Evolutionary conservation across 2,888 invertebrate genomes (phyloP).

Genomic region (Galerucella nymphaeae): DNA sequence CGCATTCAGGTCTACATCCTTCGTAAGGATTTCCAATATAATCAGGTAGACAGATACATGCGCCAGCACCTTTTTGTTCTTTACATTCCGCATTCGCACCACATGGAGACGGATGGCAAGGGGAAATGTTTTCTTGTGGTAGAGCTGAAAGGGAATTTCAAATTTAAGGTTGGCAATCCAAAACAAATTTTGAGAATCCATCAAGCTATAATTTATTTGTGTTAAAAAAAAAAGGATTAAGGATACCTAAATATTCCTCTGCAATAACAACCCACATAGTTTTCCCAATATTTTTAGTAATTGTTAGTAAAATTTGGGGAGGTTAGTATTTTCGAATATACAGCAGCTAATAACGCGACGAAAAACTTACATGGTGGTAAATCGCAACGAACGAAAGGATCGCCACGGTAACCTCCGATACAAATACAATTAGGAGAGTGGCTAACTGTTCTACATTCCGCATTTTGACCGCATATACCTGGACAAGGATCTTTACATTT

Average conservation of each 20-base stretch:
- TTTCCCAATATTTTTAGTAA: no score
- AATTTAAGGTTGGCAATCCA: not conserved
- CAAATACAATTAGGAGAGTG: constrained; percentile 79
- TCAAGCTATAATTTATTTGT: no score
- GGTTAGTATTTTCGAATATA: constrained; percentile 11
- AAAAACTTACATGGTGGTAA: constrained; percentile 47
- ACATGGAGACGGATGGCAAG: constrained; percentile 77
- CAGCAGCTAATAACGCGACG: constrained; percentile 34
- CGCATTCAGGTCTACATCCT: constrained; percentile 81
- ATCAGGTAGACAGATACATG: constrained; percentile 77
- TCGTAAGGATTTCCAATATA: constrained; percentile 84
- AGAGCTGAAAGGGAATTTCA: constrained; percentile 51
- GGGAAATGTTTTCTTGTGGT: constrained; percentile 63
- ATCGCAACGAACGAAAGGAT: constrained; percentile 75
- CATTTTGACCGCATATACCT: constrained; percentile 79
- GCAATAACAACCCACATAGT: no score
- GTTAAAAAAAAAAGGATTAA: no score
- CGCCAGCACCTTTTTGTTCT: constrained; percentile 71
- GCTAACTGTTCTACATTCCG: constrained; percentile 78
- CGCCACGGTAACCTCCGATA: constrained; percentile 68
- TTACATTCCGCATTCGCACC: constrained; percentile 76
- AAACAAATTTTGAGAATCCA: no score
- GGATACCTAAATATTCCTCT: no score
- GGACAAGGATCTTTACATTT: constrained; percentile 82
- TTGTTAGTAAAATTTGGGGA: constrained; percentile 2